Conservation (phyloP, 2,113 vertebrate genomes). For the Tonatia bakeri region DNA sequence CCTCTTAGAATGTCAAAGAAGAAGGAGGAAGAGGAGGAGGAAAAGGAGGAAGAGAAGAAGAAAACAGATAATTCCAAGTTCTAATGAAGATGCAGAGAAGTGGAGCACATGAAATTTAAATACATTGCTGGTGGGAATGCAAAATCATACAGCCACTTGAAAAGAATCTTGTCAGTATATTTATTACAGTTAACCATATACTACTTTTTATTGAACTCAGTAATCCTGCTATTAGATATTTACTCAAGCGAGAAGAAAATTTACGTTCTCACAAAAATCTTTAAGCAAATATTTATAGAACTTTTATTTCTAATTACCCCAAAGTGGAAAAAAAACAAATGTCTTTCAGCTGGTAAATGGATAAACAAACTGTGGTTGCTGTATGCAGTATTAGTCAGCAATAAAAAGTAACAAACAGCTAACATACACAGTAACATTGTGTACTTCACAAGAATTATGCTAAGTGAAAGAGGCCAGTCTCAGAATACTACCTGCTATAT, state of each 20-base stretch:
- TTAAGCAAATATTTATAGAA: neutral
- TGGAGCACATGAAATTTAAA: neutral
- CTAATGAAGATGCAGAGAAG: neutral
- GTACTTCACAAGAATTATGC: neutral
- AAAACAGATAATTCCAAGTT: neutral
- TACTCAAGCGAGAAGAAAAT: neutral
- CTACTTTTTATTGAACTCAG: neutral
- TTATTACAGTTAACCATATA: neutral
- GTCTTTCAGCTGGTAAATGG: neutral
- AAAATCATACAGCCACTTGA: neutral
- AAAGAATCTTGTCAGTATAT: neutral
- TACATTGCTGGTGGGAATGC: neutral
- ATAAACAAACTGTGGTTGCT: neutral
- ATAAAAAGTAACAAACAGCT: neutral
- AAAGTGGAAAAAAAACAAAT: neutral
- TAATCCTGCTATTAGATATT: neutral
- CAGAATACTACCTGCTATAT: neutral
- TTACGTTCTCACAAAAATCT: neutral
- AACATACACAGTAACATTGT: neutral
- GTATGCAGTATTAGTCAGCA: neutral
- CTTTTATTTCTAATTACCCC: neutral
- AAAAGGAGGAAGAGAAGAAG: too few species aligned
- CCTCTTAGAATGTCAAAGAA: neutral
- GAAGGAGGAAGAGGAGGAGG: neutral
- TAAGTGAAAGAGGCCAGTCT: neutral